Percentiles rank a stretch among this genome's conserved stretches.
These are phyloP conservation scores for Spizaetus ornatus DNA, from an alignment of 2,113 vertebrate species.

Conservation along the genomic window DNA sequence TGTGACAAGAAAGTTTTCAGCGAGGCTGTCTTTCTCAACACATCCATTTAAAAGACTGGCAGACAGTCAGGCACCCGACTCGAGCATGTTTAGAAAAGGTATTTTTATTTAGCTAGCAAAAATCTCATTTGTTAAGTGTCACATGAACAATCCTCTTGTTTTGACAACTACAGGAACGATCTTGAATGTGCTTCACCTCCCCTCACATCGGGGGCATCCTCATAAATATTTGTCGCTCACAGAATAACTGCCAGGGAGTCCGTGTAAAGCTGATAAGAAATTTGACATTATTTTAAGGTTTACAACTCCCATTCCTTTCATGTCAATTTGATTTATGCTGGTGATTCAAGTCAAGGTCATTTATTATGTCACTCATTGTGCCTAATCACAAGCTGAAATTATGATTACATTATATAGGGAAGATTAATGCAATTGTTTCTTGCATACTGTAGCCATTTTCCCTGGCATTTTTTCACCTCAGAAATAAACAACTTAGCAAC, in stretches of 20 bases:
- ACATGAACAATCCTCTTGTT: conserved; percentile 37
- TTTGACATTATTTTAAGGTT: conserved; percentile 31
- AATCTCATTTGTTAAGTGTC: conserved; percentile 39
- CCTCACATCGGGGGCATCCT: background rate
- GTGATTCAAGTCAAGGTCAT: background rate
- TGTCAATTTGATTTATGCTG: conserved; percentile 30
- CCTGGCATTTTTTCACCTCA: background rate
- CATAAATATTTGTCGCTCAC: conserved; percentile 10
- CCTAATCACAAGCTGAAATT: conserved; percentile 40
- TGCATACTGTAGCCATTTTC: background rate
- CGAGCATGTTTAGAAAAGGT: conserved; percentile 53
- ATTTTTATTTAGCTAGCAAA: conserved; percentile 29
- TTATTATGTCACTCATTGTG: conserved; percentile 21
- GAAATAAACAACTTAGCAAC: conserved; percentile 34
- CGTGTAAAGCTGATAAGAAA: conserved; percentile 47
- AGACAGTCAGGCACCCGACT: conserved; percentile 62
- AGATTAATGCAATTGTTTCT: background rate
- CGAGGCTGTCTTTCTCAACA: background rate
- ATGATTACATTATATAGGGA: conserved; percentile 39
- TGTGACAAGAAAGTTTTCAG: conserved; percentile 24
- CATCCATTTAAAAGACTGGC: conserved; percentile 29
- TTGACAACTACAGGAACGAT: conserved; percentile 46
- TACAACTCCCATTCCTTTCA: conserved; percentile 17
- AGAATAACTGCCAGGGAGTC: conserved; percentile 1
- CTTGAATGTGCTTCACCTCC: conserved; percentile 10